Conservation (phyloP, 2,113 vertebrate species). For the Thalassoma bifasciatum region DNA sequence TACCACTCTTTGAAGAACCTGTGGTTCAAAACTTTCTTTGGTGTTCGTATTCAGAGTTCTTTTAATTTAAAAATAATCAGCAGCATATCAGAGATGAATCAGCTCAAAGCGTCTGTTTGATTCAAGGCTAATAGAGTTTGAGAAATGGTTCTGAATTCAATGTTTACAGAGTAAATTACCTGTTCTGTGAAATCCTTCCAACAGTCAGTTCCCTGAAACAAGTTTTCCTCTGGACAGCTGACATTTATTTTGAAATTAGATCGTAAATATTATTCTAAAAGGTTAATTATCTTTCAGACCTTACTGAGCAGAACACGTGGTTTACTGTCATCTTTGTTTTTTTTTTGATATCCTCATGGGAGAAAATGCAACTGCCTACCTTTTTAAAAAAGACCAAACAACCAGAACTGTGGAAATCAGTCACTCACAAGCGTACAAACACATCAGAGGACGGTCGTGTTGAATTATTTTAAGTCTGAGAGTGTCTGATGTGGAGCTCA, state of each 20-base stretch:
- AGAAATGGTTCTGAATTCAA: background rate
- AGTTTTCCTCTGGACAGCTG: conserved; percentile 17
- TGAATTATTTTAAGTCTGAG: background rate
- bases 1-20: background rate
- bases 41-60: background rate
- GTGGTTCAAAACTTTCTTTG: background rate
- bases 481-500: too few relatives aligned
- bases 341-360: background rate
- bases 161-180: conserved; percentile 19
- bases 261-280: conserved; percentile 2
- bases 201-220: background rate
- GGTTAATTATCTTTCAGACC: conserved; percentile 22
- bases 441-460: background rate
- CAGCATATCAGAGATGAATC: conserved; percentile 5
- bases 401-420: background rate
- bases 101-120: background rate
- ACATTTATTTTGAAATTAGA: conserved; percentile 20
- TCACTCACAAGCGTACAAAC: background rate
- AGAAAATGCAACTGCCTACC: background rate
- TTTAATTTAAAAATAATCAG: background rate
- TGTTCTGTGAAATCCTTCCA: background rate
- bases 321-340: background rate
- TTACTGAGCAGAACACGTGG: conserved; percentile 5
- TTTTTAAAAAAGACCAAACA: background rate
- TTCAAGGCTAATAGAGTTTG: background rate